These are phyloP conservation scores for Calliphora vomitoria DNA, from an alignment of 2,888 invertebrate genomes.

Conservation along the genomic window DNA sequence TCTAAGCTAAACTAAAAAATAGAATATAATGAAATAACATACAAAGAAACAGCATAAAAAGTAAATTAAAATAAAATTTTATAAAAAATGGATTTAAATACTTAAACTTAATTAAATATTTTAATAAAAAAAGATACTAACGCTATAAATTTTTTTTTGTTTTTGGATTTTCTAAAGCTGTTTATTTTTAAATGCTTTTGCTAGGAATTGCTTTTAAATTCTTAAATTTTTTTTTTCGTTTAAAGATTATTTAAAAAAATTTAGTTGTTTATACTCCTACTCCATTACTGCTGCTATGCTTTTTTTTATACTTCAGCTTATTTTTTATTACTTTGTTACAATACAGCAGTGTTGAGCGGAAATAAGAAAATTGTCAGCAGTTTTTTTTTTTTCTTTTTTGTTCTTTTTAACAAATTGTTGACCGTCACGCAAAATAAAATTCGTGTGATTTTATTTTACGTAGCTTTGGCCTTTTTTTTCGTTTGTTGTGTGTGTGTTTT, in stretches of 20 bases:
- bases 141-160: no score
- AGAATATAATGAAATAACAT: background rate
- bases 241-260: background rate
- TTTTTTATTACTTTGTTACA: constrained; percentile 6
- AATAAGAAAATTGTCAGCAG: constrained; percentile 55
- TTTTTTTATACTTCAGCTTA: background rate
- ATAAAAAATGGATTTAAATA: no score
- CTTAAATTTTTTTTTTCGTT: background rate
- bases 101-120: no score
- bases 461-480: background rate
- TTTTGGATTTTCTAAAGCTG: no score
- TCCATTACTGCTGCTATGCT: no score
- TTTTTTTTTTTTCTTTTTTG: background rate
- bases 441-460: constrained; percentile 6
- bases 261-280: background rate
- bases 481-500: background rate
- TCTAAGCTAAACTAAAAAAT: background rate
- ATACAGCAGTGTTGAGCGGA: constrained; percentile 29
- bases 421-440: constrained; percentile 49
- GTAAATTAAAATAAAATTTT: background rate
- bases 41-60: background rate
- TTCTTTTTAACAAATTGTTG: constrained; percentile 31
- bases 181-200: background rate
- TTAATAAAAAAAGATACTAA: no score
- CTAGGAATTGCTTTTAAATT: background rate